A percentile compares a stretch with the other conserved stretches of the same genome.
Conservation (phyloP, 2,888 invertebrate genomes). For the Hirudinaria manillensis region DNA sequence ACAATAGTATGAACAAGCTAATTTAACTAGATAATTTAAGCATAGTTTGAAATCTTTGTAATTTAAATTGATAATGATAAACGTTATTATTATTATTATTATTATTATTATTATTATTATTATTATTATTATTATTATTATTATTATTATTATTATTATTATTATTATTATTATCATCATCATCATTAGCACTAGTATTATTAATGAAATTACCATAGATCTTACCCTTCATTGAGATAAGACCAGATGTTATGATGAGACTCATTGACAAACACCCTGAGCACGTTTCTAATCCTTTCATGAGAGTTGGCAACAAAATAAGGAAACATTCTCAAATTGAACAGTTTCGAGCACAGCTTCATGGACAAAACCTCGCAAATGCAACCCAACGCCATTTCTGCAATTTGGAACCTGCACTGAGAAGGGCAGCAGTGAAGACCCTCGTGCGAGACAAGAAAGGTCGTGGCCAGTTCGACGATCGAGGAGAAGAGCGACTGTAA, state of each 20-base stretch:
- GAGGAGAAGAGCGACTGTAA: background rate
- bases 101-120: no score
- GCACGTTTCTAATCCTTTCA: background rate
- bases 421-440: constrained; percentile 5
- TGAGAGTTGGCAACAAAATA: background rate
- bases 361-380: constrained; percentile 18
- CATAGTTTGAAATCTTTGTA: no score
- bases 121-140: no score
- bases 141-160: no score
- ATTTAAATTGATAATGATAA: no score
- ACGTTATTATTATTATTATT: no score
- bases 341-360: background rate
- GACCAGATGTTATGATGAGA: constrained; percentile 4
- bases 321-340: background rate
- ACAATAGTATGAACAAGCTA: no score
- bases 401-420: constrained; percentile 1
- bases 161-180: no score
- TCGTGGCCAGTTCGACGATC: constrained; percentile 16
- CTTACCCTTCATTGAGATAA: background rate
- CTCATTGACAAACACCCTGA: constrained; percentile 11
- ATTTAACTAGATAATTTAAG: no score
- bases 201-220: no score
- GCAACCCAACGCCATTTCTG: background rate
- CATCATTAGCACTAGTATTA: no score
- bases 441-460: constrained; percentile 12